Evolutionary conservation across 2,113 vertebrate genomes (phyloP).

Genomic region (Phyllostomus discolor): DNA sequence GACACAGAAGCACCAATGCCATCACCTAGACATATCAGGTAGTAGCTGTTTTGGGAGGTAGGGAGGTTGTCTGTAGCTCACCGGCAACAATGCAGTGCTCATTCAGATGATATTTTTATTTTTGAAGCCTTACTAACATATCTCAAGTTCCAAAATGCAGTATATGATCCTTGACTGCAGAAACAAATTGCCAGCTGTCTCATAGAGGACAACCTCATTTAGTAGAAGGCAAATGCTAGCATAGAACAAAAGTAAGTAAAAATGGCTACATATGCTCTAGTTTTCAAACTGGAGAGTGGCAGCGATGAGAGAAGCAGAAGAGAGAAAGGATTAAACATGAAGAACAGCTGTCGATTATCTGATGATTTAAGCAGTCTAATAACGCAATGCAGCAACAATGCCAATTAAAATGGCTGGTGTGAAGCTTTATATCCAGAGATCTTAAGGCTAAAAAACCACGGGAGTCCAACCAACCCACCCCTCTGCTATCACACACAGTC

Average conservation of each 20-base stretch:
- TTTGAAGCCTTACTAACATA: constrained; percentile 24
- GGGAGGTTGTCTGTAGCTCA: background rate
- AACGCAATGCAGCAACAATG: background rate
- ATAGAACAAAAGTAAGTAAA: constrained; percentile 64
- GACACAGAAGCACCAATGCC: background rate
- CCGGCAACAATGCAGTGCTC: background rate
- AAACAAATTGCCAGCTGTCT: constrained; percentile 64
- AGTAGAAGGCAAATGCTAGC: constrained; percentile 59
- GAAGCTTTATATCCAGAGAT: constrained; percentile 8
- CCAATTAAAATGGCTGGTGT: constrained; percentile 23
- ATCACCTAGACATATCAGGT: background rate
- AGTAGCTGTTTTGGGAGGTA: background rate
- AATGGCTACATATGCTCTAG: constrained; percentile 53
- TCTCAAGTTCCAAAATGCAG: constrained; percentile 11
- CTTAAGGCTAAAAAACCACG: background rate
- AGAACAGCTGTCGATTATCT: constrained; percentile 47
- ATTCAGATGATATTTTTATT: background rate
- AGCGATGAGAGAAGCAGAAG: background rate
- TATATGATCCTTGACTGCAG: constrained; percentile 36
- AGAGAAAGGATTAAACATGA: constrained; percentile 31
- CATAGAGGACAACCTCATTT: constrained; percentile 56
- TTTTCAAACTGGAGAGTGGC: constrained; percentile 42
- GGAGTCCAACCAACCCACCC: background rate
- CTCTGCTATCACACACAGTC: background rate
- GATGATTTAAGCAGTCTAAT: background rate